Conservation (phyloP, 1,140 invertebrate genomes). For the Heliconius eleuchia region DNA sequence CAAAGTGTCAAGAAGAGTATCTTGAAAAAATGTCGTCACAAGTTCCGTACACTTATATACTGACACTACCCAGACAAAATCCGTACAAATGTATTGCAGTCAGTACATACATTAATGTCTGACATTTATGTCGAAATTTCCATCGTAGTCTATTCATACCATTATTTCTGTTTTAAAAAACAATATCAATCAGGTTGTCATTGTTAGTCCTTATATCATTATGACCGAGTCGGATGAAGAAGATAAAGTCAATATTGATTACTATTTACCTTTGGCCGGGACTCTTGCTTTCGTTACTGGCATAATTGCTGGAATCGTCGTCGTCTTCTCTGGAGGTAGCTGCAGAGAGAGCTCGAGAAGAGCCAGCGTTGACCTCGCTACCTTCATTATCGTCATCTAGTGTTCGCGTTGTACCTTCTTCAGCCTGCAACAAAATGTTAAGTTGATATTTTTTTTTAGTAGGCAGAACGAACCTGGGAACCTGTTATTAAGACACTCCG, state of each 20-base stretch:
- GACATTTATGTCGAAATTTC: too few species aligned
- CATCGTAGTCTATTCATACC: too few species aligned
- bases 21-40: too few species aligned
- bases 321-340: conserved; percentile 83
- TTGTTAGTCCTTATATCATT: not conserved
- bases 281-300: conserved; percentile 85
- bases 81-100: too few species aligned
- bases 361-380: conserved; percentile 67
- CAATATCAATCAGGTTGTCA: not conserved
- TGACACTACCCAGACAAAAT: too few species aligned
- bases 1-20: too few species aligned
- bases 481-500: too few species aligned
- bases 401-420: conserved; percentile 71
- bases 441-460: too few species aligned
- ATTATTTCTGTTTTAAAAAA: too few species aligned
- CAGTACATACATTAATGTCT: too few species aligned
- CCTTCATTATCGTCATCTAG: conserved; percentile 72
- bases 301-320: conserved; percentile 84
- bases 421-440: conserved; percentile 57
- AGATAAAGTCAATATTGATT: not conserved
- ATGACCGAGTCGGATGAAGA: not conserved
- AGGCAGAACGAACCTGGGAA: too few species aligned
- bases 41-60: too few species aligned
- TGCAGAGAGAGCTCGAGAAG: conserved; percentile 78
- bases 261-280: conserved; percentile 83